phyloP scores from a whole-genome alignment of 2,888 invertebrate genomes.

The Schrankia costaestrigalis region DNA sequence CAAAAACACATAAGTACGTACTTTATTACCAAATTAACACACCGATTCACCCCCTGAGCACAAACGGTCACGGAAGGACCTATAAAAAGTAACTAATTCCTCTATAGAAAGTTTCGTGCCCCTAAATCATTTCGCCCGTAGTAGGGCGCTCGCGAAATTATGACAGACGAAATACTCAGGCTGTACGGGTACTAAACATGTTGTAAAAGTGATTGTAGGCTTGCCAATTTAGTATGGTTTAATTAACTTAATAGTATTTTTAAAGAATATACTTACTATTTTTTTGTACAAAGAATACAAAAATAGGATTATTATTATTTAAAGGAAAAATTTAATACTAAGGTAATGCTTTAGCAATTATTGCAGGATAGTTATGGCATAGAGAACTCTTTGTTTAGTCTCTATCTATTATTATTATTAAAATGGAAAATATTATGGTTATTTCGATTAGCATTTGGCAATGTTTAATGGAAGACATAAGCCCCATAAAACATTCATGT shows the following conservation, averaged over 20 bases:
- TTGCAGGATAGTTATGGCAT: too few relatives aligned
- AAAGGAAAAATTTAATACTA: too few relatives aligned
- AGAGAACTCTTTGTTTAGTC: too few relatives aligned
- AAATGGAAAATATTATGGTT: too few relatives aligned
- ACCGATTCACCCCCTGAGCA: slow-evolving; percentile 11
- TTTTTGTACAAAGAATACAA: background rate
- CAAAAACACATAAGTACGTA: slow-evolving; percentile 4
- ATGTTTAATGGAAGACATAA: too few relatives aligned
- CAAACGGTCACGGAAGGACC: slow-evolving; percentile 6
- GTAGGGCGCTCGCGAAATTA: slow-evolving; percentile 8
- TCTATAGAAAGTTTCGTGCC: slow-evolving; percentile 9
- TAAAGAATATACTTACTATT: too few relatives aligned
- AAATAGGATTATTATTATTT: too few relatives aligned
- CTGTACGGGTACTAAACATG: slow-evolving; percentile 6
- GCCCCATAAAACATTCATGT: too few relatives aligned
- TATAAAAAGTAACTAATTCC: slow-evolving; percentile 14
- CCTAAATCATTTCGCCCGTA: slow-evolving; percentile 8
- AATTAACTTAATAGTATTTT: background rate
- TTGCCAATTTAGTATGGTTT: background rate
- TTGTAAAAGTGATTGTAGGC: background rate
- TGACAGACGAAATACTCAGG: slow-evolving; percentile 6
- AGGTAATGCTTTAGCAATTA: too few relatives aligned
- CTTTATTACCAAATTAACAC: slow-evolving; percentile 13
- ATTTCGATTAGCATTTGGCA: too few relatives aligned
- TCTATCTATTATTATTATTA: too few relatives aligned